Percentiles rank a stretch among this genome's conserved stretches.
These are phyloP conservation scores for Caloenas nicobarica DNA, from an alignment of 2,113 vertebrate genomes.

Conservation along the genomic window DNA sequence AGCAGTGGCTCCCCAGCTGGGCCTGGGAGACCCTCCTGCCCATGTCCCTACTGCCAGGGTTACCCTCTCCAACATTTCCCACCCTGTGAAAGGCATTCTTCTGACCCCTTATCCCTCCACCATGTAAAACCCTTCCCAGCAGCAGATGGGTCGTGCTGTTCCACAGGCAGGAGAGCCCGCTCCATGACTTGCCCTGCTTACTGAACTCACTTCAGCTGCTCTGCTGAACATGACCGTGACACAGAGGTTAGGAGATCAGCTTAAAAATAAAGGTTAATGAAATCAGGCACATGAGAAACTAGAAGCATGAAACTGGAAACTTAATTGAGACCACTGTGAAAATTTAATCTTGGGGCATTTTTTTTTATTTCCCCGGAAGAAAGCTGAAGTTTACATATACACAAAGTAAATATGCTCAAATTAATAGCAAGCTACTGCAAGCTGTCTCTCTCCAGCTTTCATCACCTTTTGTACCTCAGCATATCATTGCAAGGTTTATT, in stretches of 20 bases:
- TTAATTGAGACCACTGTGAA: background rate
- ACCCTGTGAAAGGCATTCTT: background rate
- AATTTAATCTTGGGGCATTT: background rate
- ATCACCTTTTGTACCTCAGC: background rate
- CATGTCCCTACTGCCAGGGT: background rate
- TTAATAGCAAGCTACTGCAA: background rate
- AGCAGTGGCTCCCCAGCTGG: background rate
- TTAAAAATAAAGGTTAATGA: background rate
- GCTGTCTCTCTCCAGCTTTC: background rate
- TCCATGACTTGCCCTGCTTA: rapidly evolving
- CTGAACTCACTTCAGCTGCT: background rate
- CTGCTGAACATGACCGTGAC: background rate
- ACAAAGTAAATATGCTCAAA: background rate
- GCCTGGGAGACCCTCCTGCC: background rate
- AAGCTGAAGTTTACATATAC: background rate
- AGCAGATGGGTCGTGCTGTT: background rate
- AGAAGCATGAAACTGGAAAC: background rate
- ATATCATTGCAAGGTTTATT: background rate
- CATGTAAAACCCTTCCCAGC: background rate
- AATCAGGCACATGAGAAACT: slow-evolving; percentile 11
- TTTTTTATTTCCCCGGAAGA: background rate
- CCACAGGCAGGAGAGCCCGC: background rate
- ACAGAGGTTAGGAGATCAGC: background rate
- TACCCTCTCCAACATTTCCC: background rate
- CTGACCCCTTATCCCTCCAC: background rate